Base-by-base conservation (phyloP, 2,888 invertebrate species). In the Prosopocoilus inquinatus region DNA sequence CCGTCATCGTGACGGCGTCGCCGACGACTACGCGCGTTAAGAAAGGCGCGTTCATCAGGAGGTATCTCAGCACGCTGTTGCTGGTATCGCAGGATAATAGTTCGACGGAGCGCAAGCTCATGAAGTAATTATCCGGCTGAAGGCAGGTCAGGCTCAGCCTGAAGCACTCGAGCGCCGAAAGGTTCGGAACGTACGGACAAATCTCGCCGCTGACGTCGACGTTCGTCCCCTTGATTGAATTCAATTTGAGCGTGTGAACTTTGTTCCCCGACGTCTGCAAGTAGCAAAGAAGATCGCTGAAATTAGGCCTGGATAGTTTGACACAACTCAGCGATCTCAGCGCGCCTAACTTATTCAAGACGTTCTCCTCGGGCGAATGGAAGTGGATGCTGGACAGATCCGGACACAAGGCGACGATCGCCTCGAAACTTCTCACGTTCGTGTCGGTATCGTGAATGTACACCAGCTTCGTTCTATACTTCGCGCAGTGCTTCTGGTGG, bases 401-500 rank as follows among this genome's bases (percentile, higher is more conserved):
- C 0, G 87, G 87, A 68, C 88, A 88, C 0, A 84, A 70, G 36
- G 80, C 79, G 2, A 82, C 71, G 32, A 88, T 84, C 1, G 84
- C 82, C 60, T 82, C 80, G 68, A 86, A 80, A 2, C 80, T 82
- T 52, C 84, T 79, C 64, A 77, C 67, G 60, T 82, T 83, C 0
- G 88, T 87, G 58, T 80, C 79, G 0, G 83, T 83, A 64, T 88
- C 88, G 64, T 87, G 88, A 15, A 88, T 68, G 67, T 88, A 87
- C 61, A 83, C 84, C 34, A 88, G 66, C 63, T 85, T 86, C n/a
- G 84, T 83, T 73, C 80, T 81, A 64, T 83, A 84, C 9, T 80
- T 76, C 33, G 80, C 78, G 60, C 80, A 78, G 56, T 83, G 81
- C 57, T 83, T 81, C 11, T 80, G 78, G 59, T 79, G 76, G 20